These are phyloP conservation scores for Drosophila tropicalis DNA, from an alignment of 1,140 invertebrate species.

Conservation along the genomic window DNA sequence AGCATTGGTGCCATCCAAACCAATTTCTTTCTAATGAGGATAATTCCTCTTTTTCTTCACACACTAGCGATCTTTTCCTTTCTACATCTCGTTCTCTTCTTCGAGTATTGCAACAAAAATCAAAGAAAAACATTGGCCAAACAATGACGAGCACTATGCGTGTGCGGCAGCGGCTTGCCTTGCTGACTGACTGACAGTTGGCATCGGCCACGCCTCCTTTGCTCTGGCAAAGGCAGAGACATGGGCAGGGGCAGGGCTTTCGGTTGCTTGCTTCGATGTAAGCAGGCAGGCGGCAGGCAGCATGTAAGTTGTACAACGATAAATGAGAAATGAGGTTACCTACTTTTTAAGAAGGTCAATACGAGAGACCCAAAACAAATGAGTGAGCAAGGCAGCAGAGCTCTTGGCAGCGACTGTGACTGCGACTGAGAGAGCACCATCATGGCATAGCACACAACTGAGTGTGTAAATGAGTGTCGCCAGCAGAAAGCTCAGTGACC, in stretches of 20 bases:
- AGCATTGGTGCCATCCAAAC: too few species aligned
- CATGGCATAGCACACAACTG: conserved; percentile 1
- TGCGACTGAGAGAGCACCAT: neutral
- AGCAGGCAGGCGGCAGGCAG: conserved; percentile 31
- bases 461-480: conserved; percentile 21
- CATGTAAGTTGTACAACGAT: conserved; percentile 82
- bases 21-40: too few species aligned
- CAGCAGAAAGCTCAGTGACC: conserved; percentile 73
- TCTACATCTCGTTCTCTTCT: neutral
- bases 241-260: neutral
- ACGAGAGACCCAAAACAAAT: conserved; percentile 77
- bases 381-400: conserved; percentile 52
- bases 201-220: conserved; percentile 28
- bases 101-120: conserved; percentile 20
- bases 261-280: neutral
- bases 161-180: conserved; percentile 19
- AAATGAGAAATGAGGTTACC: conserved; percentile 83
- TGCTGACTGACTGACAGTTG: conserved; percentile 53
- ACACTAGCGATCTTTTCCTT: too few species aligned
- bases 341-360: conserved; percentile 83
- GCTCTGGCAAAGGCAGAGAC: conserved; percentile 15
- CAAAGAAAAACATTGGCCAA: conserved; percentile 31
- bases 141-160: conserved; percentile 52
- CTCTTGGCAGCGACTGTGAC: conserved; percentile 40
- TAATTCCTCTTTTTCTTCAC: too few species aligned